These are phyloP conservation scores for Semotilus atromaculatus DNA, from an alignment of 2,797 vertebrate genomes.

Conservation along the genomic window DNA sequence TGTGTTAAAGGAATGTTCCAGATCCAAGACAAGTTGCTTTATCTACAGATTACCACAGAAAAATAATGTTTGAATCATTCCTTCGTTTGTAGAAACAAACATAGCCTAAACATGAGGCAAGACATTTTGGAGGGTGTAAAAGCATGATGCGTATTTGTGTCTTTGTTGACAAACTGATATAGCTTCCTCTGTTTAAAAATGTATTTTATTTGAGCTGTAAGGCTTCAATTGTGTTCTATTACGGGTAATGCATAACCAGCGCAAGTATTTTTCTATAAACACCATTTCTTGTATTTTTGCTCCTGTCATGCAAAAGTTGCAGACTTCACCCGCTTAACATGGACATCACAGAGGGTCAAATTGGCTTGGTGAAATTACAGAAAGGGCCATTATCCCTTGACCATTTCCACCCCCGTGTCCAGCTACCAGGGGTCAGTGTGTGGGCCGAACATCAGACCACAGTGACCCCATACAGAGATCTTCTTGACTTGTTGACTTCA, in stretches of 20 bases:
- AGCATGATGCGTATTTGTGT: background rate
- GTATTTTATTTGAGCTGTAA: background rate
- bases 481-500: slow-evolving; percentile 3
- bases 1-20: background rate
- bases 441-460: slow-evolving; percentile 24
- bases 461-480: background rate
- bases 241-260: background rate
- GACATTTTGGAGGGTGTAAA: background rate
- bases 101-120: background rate
- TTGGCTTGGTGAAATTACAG: background rate
- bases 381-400: background rate
- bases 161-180: background rate
- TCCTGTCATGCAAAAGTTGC: background rate
- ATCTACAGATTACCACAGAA: background rate
- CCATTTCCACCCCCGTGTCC: background rate
- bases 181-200: background rate
- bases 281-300: background rate
- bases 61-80: background rate
- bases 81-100: background rate
- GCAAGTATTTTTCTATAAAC: background rate
- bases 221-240: background rate
- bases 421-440: slow-evolving; percentile 14
- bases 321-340: background rate
- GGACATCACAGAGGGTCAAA: background rate
- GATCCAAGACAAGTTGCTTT: background rate